Conservation (phyloP, 2,888 invertebrate species). For the Eudasyphora cyanicolor region DNA sequence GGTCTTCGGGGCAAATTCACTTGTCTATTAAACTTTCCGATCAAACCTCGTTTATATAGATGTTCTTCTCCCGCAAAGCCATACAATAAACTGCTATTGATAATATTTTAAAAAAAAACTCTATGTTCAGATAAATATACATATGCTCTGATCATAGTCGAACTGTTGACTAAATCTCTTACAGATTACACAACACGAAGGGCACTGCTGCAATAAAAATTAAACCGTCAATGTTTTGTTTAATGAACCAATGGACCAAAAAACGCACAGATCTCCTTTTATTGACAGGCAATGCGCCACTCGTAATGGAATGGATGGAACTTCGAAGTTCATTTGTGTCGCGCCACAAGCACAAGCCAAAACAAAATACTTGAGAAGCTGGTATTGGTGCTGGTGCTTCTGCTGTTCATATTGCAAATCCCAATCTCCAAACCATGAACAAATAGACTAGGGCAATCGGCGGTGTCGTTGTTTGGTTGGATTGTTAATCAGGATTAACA, state of each 20-base stretch:
- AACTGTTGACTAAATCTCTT: background rate
- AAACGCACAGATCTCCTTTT: conserved; percentile 7
- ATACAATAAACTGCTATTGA: conserved; percentile 6
- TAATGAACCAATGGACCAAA: conserved; percentile 36
- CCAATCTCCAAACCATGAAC: background rate
- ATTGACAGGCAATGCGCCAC: conserved; percentile 6
- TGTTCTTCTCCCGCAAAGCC: no score
- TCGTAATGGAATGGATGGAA: background rate
- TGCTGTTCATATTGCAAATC: background rate
- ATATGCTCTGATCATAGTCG: background rate
- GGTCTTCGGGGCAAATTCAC: no score
- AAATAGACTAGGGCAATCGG: background rate
- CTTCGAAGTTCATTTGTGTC: conserved; percentile 11
- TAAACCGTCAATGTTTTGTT: conserved; percentile 35
- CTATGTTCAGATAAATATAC: background rate
- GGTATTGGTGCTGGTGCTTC: no score
- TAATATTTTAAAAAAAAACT: conserved; percentile 15
- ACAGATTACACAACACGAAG: background rate
- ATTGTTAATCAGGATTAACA: conserved; percentile 55
- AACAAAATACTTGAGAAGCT: background rate
- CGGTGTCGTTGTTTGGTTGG: conserved; percentile 3
- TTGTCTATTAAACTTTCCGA: background rate
- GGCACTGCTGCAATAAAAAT: background rate
- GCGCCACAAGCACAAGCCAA: conserved; percentile 16
- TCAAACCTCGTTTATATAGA: background rate